Conservation (phyloP, 2,888 invertebrate species). For the Anthophora plumipes region DNA sequence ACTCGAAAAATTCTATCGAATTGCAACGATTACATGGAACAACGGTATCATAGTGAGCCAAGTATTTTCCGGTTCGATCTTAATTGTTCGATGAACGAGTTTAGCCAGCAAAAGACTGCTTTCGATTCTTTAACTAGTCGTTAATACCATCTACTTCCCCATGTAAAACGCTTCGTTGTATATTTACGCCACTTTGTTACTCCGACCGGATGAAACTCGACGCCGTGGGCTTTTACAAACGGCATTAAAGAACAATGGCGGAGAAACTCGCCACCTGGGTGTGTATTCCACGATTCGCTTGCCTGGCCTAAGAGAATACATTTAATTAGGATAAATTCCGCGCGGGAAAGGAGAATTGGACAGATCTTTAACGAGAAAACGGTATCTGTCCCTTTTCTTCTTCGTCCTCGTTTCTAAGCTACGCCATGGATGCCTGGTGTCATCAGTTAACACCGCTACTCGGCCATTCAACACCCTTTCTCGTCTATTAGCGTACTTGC, state of each 20-base stretch:
- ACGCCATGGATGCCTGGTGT: neutral
- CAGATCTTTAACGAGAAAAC: constrained; percentile 66
- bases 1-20: no score
- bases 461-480: constrained; percentile 6
- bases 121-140: neutral
- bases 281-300: constrained; percentile 18
- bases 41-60: no score
- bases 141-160: neutral
- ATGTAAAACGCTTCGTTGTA: neutral
- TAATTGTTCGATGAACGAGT: constrained; percentile 5
- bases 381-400: constrained; percentile 39
- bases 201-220: constrained; percentile 1
- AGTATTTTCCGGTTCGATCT: neutral
- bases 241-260: constrained; percentile 29
- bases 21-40: no score
- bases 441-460: constrained; percentile 33
- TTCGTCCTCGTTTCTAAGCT: constrained; percentile 2
- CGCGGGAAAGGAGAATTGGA: constrained; percentile 47
- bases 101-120: neutral
- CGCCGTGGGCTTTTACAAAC: neutral
- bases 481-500: neutral
- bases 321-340: constrained; percentile 70
- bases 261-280: constrained; percentile 5
- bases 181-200: neutral
- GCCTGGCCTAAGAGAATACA: constrained; percentile 60